Base-by-base conservation (phyloP, 2,888 invertebrate species). In the Thereva nobilitata region DNA sequence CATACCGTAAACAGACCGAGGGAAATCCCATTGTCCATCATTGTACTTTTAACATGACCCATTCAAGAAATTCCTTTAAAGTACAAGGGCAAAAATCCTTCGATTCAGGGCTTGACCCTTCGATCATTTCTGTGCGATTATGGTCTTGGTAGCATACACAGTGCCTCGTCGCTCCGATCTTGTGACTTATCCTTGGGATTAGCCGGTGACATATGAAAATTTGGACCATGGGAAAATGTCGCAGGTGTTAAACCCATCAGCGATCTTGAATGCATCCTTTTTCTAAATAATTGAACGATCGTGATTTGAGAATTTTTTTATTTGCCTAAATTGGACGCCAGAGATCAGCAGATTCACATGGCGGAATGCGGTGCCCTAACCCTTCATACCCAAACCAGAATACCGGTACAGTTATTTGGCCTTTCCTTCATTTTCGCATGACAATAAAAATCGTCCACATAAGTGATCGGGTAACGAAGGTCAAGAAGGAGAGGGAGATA, bases 11-110 rank as follows among this genome's bases (percentile, higher is more conserved):
- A 68, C 65, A 68, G 55, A 61, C 65, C 66, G 42, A 41, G 55
- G 47, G 45, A 66, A 68, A 68, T 68, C 68, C 55, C 8, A 68
- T 68, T 68, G 68, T 68, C 68, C 68, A 68, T 49, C 49, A 66
- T 68, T 66, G 59, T 68, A 59, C 61, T 63, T 64, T 52, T 52
- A 41, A 12, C 57, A 45, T 38, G 52, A 64, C 34, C 52, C 41
- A 67, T 64, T 63, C 37, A 64, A 53, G 56, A 9, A 2, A 8
- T 52, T 50, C 8, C 66, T 41, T 64, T 42, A 9, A 5, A 52
- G 1, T 5, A 4, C 34, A 57, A 37, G 47, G 37, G 4, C 35
- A 44, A 41, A 9, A 56, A 23, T 10, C 35, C 8, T 7, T n/a
- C 4, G 47, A 49, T 55, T 56, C 65, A 65, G 44, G 9, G 10